Conservation (phyloP, 2,888 invertebrate genomes). For the Encarsia formosa region DNA sequence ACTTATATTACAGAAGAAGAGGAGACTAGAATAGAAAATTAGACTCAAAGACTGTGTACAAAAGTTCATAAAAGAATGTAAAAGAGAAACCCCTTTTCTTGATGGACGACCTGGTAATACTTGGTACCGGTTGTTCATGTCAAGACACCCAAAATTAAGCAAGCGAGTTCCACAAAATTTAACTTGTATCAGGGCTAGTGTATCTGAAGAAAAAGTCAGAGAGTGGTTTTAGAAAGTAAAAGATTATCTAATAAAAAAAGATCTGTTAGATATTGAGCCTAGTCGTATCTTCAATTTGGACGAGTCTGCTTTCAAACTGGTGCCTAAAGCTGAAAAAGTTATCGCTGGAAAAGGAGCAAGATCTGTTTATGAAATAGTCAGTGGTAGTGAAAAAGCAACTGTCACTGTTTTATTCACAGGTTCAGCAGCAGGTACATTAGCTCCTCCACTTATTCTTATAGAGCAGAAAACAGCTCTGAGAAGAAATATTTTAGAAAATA, state of each 20-base stretch:
- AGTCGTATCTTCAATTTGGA: conserved; percentile 28
- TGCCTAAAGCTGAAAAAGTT: conserved; percentile 34
- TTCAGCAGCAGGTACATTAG: conserved; percentile 31
- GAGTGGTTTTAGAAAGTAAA: conserved; percentile 38
- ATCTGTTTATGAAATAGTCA: conserved; percentile 33
- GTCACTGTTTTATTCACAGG: conserved; percentile 36
- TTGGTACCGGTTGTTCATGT: conserved; percentile 19
- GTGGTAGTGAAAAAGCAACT: conserved; percentile 36
- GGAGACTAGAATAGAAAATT: conserved; percentile 10
- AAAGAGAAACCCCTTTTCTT: conserved; percentile 18
- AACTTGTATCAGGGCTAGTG: conserved; percentile 24
- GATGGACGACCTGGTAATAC: conserved; percentile 10
- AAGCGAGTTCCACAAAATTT: conserved; percentile 19
- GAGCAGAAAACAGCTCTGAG: conserved; percentile 28
- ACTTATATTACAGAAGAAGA: conserved; percentile 1
- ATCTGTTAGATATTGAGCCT: conserved; percentile 29
- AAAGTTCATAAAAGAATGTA: neutral
- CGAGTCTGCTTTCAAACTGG: conserved; percentile 34
- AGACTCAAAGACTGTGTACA: conserved; percentile 11
- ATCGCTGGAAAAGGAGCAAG: conserved; percentile 35
- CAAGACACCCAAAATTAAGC: conserved; percentile 11
- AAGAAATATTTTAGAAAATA: conserved; percentile 34
- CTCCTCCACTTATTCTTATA: conserved; percentile 35
- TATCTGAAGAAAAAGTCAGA: conserved; percentile 33
- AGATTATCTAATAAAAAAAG: neutral